Conservation (phyloP, 2,113 vertebrate species). For the Spea multiplicata region DNA sequence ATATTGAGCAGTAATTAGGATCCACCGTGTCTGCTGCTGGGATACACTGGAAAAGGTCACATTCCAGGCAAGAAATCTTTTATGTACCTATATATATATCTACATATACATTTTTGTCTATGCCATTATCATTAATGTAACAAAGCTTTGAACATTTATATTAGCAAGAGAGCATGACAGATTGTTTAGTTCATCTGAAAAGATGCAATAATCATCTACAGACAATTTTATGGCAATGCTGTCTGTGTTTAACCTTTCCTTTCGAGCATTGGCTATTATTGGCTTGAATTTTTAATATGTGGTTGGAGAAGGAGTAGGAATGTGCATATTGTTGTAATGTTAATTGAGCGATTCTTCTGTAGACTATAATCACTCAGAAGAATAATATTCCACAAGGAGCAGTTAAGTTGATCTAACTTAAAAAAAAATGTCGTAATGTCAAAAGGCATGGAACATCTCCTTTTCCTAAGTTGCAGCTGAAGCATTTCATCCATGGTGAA, state of each 20-base stretch:
- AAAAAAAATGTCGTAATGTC: constrained; percentile 40
- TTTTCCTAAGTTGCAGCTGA: constrained; percentile 22
- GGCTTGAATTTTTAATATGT: constrained; percentile 50
- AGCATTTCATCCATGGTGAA: not conserved
- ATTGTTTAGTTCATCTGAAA: constrained; percentile 51
- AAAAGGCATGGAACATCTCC: constrained; percentile 4
- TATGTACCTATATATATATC: constrained; percentile 53
- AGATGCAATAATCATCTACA: constrained; percentile 51
- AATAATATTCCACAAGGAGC: constrained; percentile 40
- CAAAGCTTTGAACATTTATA: constrained; percentile 49
- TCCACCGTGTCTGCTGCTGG: constrained; percentile 62
- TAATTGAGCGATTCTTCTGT: constrained; percentile 43
- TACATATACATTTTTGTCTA: constrained; percentile 46
- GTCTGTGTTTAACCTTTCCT: constrained; percentile 54
- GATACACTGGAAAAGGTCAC: constrained; percentile 73
- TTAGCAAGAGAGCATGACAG: constrained; percentile 54
- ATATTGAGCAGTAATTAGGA: constrained; percentile 68
- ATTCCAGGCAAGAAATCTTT: constrained; percentile 61
- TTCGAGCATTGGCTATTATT: constrained; percentile 43
- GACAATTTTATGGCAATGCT: constrained; percentile 38
- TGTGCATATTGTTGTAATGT: constrained; percentile 43
- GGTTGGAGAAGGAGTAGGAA: constrained; percentile 49
- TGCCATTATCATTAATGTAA: constrained; percentile 56
- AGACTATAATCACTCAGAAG: constrained; percentile 41
- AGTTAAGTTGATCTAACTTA: constrained; percentile 37